phyloP scores from a whole-genome alignment of 2,888 invertebrate species.

The Rhynchonema sp. region DNA sequence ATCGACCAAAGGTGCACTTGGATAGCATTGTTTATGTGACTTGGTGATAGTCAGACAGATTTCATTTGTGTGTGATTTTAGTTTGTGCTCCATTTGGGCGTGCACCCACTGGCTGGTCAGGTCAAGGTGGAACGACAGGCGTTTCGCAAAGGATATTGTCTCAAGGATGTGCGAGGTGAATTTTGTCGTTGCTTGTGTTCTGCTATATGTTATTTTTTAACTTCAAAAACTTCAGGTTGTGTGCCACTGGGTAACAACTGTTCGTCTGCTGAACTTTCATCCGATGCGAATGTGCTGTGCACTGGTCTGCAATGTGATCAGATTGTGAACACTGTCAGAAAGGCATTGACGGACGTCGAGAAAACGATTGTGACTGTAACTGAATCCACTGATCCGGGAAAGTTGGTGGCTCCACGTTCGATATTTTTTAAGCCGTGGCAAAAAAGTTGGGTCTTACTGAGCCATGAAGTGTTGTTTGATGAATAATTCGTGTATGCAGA shows the following conservation, averaged over 20 bases:
- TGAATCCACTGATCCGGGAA: background rate
- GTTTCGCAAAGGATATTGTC: background rate
- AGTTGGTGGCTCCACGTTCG: background rate
- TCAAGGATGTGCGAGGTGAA: background rate
- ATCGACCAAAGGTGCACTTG: background rate
- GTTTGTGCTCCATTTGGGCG: background rate
- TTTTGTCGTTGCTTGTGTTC: background rate
- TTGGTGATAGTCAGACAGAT: no score
- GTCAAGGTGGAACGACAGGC: background rate
- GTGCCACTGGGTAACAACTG: background rate
- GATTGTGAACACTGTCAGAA: background rate
- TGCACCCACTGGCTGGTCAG: background rate
- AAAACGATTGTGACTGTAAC: background rate
- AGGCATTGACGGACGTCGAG: background rate
- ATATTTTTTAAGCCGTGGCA: background rate
- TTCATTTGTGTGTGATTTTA: background rate
- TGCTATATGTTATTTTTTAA: no score
- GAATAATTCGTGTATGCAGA: background rate
- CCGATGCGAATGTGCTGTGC: background rate
- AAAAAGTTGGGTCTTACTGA: background rate
- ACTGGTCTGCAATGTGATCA: background rate
- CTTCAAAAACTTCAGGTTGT: background rate
- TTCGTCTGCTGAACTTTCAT: background rate
- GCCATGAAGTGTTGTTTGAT: background rate
- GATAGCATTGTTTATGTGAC: no score